A percentile compares a stretch with the other conserved stretches of the same genome.
Conservation (phyloP, 2,888 invertebrate species). For the Andrena dorsata region DNA sequence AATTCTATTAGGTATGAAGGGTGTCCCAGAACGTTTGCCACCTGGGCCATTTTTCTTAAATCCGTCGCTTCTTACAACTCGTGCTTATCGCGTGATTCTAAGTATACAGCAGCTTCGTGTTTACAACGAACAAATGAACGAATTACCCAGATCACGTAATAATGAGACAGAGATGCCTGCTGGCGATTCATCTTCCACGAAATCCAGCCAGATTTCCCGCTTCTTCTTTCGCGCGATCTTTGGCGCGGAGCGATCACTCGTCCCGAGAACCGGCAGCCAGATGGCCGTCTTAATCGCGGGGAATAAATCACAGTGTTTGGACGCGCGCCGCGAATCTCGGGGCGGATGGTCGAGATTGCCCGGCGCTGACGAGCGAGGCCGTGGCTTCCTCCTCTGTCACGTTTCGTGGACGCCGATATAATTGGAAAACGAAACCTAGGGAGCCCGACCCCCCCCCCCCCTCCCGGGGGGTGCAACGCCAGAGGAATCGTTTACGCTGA, state of each 20-base stretch:
- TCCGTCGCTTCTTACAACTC: too few species aligned
- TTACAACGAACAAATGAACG: too few species aligned
- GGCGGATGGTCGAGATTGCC: background rate
- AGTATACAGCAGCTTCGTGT: too few species aligned
- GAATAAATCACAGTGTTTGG: slow-evolving; percentile 70
- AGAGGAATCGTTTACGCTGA: background rate
- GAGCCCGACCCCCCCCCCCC: background rate
- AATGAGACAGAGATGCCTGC: background rate
- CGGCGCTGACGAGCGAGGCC: background rate
- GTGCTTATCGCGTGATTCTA: too few species aligned
- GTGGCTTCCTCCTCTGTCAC: slow-evolving; percentile 1
- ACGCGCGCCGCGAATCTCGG: slow-evolving; percentile 13
- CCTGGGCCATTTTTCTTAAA: too few species aligned
- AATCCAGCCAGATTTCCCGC: background rate
- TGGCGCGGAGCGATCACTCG: slow-evolving; percentile 8
- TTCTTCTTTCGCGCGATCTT: background rate
- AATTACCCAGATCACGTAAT: background rate
- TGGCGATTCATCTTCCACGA: background rate
- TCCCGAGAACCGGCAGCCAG: slow-evolving; percentile 3
- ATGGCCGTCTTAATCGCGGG: slow-evolving; percentile 46
- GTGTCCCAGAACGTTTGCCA: too few species aligned
- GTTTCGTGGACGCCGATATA: background rate
- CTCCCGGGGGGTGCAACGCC: background rate
- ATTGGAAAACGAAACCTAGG: background rate
- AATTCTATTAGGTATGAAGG: too few species aligned